Evolutionary conservation across 1,140 invertebrate species (phyloP).

Genomic region (Caerostris darwini): DNA sequence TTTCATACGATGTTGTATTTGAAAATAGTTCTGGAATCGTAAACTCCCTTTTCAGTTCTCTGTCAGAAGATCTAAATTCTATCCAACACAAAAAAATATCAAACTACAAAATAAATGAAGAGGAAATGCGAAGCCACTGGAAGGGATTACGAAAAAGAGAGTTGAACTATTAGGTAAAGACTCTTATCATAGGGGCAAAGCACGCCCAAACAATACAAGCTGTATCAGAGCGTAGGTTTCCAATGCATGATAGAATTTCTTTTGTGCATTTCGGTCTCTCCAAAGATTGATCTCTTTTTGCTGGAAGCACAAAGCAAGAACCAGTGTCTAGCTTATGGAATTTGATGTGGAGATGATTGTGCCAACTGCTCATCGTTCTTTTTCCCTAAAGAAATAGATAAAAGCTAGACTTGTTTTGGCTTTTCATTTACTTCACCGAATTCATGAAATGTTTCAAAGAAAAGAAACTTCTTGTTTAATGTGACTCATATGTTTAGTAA

Average conservation of each 20-base stretch:
- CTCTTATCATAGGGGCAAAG: constrained; percentile 42
- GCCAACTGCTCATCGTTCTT: no score
- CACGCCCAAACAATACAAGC: constrained; percentile 46
- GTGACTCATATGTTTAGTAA: no score
- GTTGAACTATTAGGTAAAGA: constrained; percentile 39
- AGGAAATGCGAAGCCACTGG: neutral
- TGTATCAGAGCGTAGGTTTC: constrained; percentile 17
- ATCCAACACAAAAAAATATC: neutral
- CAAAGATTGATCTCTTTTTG: constrained; percentile 5
- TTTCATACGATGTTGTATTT: no score
- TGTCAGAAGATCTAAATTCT: neutral
- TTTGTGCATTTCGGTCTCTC: constrained; percentile 28
- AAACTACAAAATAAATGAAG: constrained; percentile 16
- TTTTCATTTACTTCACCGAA: no score
- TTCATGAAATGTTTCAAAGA: no score
- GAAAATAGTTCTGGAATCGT: no score
- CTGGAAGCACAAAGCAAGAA: constrained; percentile 17
- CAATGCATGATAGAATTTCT: constrained; percentile 48
- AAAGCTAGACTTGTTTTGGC: no score
- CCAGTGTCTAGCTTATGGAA: constrained; percentile 16
- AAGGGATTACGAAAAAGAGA: neutral
- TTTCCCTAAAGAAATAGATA: no score
- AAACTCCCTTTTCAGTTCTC: no score
- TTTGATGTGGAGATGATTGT: no score
- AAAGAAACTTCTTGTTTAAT: no score